Conservation (phyloP, 2,113 vertebrate species). For the Saguinus imperator region DNA sequence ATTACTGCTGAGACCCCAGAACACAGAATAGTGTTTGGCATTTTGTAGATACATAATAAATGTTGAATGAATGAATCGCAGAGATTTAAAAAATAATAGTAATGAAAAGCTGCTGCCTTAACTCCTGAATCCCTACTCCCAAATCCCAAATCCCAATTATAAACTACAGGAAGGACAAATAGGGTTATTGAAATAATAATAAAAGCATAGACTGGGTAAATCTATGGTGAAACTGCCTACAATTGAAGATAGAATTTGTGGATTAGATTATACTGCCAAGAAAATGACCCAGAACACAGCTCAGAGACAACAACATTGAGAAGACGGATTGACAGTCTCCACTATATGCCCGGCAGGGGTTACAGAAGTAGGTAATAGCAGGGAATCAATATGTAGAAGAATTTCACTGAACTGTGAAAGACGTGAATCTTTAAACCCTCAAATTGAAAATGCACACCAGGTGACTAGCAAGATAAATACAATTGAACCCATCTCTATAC, state of each 20-base stretch:
- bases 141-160: not conserved
- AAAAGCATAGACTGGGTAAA: not conserved
- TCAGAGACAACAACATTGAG: not conserved
- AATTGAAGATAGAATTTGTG: not conserved
- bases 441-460: not conserved
- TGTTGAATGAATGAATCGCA: not conserved
- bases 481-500: not conserved
- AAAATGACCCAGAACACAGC: not conserved
- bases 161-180: not conserved
- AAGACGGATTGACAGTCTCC: not conserved
- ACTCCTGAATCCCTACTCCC: too few relatives aligned
- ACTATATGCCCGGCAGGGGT: too few relatives aligned
- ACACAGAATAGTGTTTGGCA: not conserved
- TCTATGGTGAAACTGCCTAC: not conserved
- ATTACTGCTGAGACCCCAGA: not conserved
- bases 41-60: not conserved
- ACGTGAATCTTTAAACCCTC: not conserved
- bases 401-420: not conserved
- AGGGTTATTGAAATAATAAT: not conserved
- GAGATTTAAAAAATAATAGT: too few relatives aligned
- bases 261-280: not conserved
- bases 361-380: not conserved
- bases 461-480: not conserved
- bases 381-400: not conserved
- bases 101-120: too few relatives aligned